Conservation (phyloP, 2,888 invertebrate genomes). For the Melanophora roralis region DNA sequence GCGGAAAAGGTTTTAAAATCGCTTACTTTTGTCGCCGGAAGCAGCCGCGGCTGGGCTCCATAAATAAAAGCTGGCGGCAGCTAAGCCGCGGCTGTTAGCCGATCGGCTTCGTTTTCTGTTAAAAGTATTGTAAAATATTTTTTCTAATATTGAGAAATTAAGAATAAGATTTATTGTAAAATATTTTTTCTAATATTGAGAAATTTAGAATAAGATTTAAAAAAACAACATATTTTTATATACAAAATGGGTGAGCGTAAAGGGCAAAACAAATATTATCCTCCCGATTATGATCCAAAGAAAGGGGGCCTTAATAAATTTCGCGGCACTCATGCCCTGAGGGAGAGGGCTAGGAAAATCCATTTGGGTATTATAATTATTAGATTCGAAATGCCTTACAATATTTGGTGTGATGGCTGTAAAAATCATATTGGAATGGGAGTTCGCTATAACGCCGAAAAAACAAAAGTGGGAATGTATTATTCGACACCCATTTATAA, state of each 20-base stretch:
- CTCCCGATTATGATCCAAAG: constrained; percentile 98
- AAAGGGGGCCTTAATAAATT: constrained; percentile 97
- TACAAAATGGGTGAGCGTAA: constrained; percentile 95
- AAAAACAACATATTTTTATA: too few species aligned
- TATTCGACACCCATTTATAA: constrained; percentile 98
- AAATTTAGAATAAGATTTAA: too few species aligned
- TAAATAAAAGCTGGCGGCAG: too few species aligned
- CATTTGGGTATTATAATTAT: constrained; percentile 89
- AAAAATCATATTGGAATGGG: constrained; percentile 99
- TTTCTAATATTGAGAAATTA: too few species aligned
- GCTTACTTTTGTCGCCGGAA: too few species aligned
- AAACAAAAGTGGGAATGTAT: constrained; percentile 96
- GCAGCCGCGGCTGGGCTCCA: too few species aligned
- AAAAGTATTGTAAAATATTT: too few species aligned
- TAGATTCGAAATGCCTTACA: constrained; percentile 99
- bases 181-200: too few species aligned
- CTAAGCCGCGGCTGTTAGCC: too few species aligned
- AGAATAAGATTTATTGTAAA: too few species aligned
- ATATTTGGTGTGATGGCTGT: constrained; percentile 99
- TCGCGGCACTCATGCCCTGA: constrained; percentile 93
- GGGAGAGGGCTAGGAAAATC: constrained; percentile 97
- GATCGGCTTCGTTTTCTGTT: too few species aligned
- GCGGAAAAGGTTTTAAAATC: too few species aligned
- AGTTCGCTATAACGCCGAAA: constrained; percentile 96
- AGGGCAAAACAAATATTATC: constrained; percentile 98